Base-by-base conservation (phyloP, 1,140 invertebrate genomes). In the Xylocopa sonorina region DNA sequence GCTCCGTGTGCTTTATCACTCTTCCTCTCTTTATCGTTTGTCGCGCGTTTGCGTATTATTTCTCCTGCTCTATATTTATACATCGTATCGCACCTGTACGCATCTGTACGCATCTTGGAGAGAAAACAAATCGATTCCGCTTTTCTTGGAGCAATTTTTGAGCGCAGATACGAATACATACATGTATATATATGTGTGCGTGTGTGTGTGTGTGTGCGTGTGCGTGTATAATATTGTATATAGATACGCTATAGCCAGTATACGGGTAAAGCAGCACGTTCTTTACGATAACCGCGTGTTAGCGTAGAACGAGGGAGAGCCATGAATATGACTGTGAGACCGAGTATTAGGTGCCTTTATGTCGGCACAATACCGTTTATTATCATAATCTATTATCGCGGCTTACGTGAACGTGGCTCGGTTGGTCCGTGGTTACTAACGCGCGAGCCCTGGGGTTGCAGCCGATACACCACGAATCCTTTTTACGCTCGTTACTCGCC, bases 341-440 rank as follows among this genome's bases (percentile, higher is more conserved):
- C 53, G 58, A 34, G 85, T 78, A 86, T 89, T 87, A 87, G 87
- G 77, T 82, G 82, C 84, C 85, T 91, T 91, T 89, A 90, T 88
- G 87, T 85, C 85, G 85, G 78, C 88, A 89, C 87, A 92, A 91
- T 90, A 85, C 87, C 87, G 84, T 91, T 90, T 90, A 90, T 91
- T 92, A 91, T 92, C 90, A 89, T 91, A 91, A 91, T 91, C 90
- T 90, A 90, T 91, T 91, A 91, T 91, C 89, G 77, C 84, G 82
- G 87, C 88, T 91, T 88, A 88, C 83, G 74, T 71, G 81, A 79
- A 78, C 84, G 83, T 82, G 80, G 53, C 82, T 80, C 80, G 81
- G 58, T 84, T 46, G 77, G 64, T 76, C 77, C 62, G 80, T n/a
- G n/a, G n/a, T 80, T 80, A 62, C 75, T 55, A 79, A 77, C 78